Evolutionary conservation across 2,113 vertebrate genomes (phyloP), one percentile per base, ranked within the genome.

Genomic region (Pyxicephalus adspersus): DNA sequence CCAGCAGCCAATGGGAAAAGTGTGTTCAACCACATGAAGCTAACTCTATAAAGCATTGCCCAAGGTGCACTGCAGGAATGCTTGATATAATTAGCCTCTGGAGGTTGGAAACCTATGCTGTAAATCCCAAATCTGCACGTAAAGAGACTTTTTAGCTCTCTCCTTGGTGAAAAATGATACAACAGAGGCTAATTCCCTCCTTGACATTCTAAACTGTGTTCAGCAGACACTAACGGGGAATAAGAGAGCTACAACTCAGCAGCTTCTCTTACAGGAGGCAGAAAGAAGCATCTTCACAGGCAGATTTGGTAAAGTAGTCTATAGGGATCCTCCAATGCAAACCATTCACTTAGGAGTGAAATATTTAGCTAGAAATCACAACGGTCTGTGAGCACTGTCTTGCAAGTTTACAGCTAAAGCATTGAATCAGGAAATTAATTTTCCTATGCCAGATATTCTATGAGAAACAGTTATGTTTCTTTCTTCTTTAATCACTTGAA

Each of bases 321-420:
- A 83, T 80, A 64, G 0, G 0, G 86, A 86, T 85, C 85, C 86
- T 77, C 81, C 87, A 90, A 86, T 82, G 50, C 77, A 87, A 85
- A 89, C 84, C 83, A 90, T 89, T 89, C 85, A 90, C 72, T 83
- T 64, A 73, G 79, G 83, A 90, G 89, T 87, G 89, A 91, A 93
- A 90, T 91, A 90, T 91, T 91, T 91, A 89, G 88, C 87, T 89
- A 81, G 87, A 85, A 84, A 88, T 90, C 86, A 84, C 88, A 82
- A 84, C 54, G 52, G 84, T 83, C 83, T 86, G 87, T 86, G 91
- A 88, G 86, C 87, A 84, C 83, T 64, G 8, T 31, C 57, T 74
- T 86, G 87, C 86, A 88, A 86, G 85, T 87, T 83, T 86, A 85
- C 83, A 88, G 83, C 83, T 86, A 81, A 85, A 77, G 85, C 84